Conservation (phyloP, 2,888 invertebrate genomes). For the Drosophila prolongata region DNA sequence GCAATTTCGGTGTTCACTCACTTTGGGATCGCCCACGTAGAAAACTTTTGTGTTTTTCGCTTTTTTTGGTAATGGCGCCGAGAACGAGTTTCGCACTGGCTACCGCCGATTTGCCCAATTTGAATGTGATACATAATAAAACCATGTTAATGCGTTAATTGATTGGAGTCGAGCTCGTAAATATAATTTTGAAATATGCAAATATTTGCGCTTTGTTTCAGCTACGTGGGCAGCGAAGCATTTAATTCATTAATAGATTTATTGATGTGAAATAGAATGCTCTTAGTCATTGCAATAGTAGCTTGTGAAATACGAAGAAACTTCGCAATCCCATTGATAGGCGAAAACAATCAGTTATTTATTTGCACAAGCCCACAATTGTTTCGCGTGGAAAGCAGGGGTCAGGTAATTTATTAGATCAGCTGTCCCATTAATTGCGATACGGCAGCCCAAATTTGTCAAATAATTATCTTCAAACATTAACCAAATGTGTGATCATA, state of each 20-base stretch:
- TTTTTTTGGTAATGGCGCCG: constrained; percentile 47
- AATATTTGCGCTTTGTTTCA: constrained; percentile 11
- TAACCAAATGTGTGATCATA: constrained; percentile 6
- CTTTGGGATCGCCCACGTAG: constrained; percentile 38
- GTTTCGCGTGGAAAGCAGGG: background rate
- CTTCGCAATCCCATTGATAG: constrained; percentile 2
- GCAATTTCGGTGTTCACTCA: constrained; percentile 8
- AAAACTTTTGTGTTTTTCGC: constrained; percentile 1
- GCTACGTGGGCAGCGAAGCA: constrained; percentile 5
- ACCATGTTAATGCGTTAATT: constrained; percentile 49
- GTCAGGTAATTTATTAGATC: constrained; percentile 14
- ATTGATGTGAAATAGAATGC: constrained; percentile 1
- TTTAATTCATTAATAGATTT: constrained; percentile 28
- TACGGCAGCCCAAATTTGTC: constrained; percentile 25
- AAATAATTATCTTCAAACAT: constrained; percentile 18
- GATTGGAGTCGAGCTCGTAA: constrained; percentile 31
- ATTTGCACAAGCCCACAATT: constrained; percentile 3
- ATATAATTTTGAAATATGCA: constrained; percentile 35
- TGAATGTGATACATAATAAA: constrained; percentile 48
- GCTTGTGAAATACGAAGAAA: constrained; percentile 2
- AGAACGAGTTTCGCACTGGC: constrained; percentile 38
- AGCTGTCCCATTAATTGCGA: constrained; percentile 10
- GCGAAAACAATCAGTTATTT: constrained; percentile 1
- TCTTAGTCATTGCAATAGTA: constrained; percentile 11
- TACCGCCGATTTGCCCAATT: constrained; percentile 31